Base-by-base conservation (phyloP, 2,888 invertebrate species). In the Achlya flavicornis region DNA sequence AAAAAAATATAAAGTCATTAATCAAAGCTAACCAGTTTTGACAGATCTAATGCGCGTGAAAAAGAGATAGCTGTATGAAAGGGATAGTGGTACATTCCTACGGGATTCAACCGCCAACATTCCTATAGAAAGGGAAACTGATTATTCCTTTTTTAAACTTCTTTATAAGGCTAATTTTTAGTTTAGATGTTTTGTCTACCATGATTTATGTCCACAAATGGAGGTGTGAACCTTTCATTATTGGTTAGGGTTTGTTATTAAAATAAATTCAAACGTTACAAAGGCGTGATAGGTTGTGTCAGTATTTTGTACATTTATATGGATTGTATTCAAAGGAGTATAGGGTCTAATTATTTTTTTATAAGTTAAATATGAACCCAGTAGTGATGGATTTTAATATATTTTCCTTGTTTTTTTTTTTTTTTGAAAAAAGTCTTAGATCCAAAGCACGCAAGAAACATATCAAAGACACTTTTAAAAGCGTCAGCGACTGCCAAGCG, bases 11-110 rank as follows among this genome's bases (percentile, higher is more conserved):
- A 26, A 75, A 78, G 70, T 75, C 84, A 90, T 92, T 90, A 89
- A 91, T 92, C 92, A 91, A 85, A 80, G 73, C 71, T 86, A 91
- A 91, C 91, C 83, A 85, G 89, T 89, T 88, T 77, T 72, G 68
- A 77, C 77, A 76, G 72, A 70, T 71, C 69, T 68, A 66, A 64
- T 67, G 66, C 63, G 67, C 58, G 79, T 66, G 61, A 63, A 80
- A 87, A 67, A 72, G 76, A 72, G 81, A 84, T 64, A 70, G 77
- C 67, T 12, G 66, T 66, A 65, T 75, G 77, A 86, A 91, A 88
- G 88, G 84, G 88, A 91, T 74, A 86, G 87, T 85, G 76, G 68
- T 66, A 82, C 86, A 91, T 91, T 89, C 91, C 87, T 80, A 63
- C 68, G 81, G 87, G 89, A 85, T 81, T 83, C 78, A 77, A 67